phyloP scores from a whole-genome alignment of 2,113 vertebrate species.

The Cyphomyrus plagiostoma region DNA sequence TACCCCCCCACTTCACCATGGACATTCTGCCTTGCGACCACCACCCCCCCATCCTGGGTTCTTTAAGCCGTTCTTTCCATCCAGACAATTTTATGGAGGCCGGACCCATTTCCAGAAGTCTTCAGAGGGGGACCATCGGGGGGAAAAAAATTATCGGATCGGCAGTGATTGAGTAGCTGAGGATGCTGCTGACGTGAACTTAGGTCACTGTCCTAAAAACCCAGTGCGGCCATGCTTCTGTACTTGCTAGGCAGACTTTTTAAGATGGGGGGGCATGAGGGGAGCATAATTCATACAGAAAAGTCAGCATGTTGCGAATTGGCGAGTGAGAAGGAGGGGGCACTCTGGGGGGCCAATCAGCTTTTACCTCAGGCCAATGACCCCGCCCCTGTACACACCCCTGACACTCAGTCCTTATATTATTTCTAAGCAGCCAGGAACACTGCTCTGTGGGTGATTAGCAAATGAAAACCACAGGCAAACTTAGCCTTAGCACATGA shows the following conservation, averaged over 20 bases:
- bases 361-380: neutral
- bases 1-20: neutral
- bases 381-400: neutral
- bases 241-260: neutral
- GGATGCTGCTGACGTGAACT: neutral
- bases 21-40: neutral
- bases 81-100: constrained; percentile 36
- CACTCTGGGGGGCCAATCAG: neutral
- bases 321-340: neutral
- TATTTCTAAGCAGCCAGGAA: neutral
- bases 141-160: neutral
- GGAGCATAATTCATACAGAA: neutral
- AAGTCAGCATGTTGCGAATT: neutral
- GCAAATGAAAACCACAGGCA: neutral
- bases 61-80: constrained; percentile 36
- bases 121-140: neutral
- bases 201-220: neutral
- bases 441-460: neutral
- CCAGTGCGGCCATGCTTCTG: neutral
- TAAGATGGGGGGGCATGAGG: neutral
- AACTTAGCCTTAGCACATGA: neutral
- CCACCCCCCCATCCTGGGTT: constrained; percentile 8
- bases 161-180: neutral
- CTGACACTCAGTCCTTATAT: neutral
- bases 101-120: constrained; percentile 28